Evolutionary conservation across 2,888 invertebrate genomes (phyloP).

Genomic region (Palloptera scutellata): DNA sequence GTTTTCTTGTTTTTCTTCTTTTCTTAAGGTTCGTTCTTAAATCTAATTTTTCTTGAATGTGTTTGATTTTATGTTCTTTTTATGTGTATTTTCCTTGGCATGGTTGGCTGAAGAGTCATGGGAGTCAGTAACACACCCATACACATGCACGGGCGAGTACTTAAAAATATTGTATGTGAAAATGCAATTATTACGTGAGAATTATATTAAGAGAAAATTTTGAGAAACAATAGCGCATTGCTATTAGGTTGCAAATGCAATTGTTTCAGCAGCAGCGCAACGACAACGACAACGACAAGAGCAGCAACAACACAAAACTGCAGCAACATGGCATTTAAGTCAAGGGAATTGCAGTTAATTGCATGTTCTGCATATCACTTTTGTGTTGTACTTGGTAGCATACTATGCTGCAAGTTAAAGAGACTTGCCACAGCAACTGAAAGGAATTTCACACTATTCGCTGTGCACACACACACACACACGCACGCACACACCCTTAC

Average conservation of each 20-base stretch:
- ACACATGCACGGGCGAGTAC: background rate
- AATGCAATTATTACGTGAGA: slow-evolving; percentile 59
- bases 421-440: slow-evolving; percentile 2
- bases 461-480: background rate
- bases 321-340: slow-evolving; percentile 44
- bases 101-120: background rate
- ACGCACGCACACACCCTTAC: too few relatives aligned
- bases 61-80: slow-evolving; percentile 6
- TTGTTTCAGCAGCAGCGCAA: too few relatives aligned
- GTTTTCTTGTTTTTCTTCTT: background rate
- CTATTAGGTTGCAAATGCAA: too few relatives aligned
- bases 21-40: background rate
- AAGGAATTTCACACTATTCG: slow-evolving; percentile 12
- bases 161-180: slow-evolving; percentile 18
- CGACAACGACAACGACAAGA: background rate
- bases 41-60: background rate
- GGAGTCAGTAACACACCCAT: too few relatives aligned
- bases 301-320: background rate
- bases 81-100: slow-evolving; percentile 5
- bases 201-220: slow-evolving; percentile 49
- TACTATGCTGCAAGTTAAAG: background rate
- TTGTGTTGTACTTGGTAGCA: slow-evolving; percentile 35
- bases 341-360: slow-evolving; percentile 50
- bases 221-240: too few relatives aligned
- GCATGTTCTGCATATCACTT: slow-evolving; percentile 59